A percentile compares a stretch with the other conserved stretches of the same genome.
Evolutionary conservation across 2,113 vertebrate genomes (phyloP).

Genomic region (Xiphophorus couchianus): DNA sequence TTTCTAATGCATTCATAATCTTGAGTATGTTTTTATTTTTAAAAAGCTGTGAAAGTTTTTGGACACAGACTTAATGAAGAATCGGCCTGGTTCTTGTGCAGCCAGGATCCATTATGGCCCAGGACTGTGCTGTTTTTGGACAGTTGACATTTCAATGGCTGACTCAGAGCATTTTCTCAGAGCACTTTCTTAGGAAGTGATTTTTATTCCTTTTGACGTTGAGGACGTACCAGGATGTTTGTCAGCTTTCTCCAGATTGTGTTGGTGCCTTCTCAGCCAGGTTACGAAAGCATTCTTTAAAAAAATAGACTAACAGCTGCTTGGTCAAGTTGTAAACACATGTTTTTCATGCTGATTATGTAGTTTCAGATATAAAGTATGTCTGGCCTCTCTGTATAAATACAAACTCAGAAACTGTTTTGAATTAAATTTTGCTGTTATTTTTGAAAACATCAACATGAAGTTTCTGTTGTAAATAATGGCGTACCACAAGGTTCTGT

Average conservation of each 20-base stretch:
- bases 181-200: constrained; percentile 7
- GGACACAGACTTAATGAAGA: not conserved
- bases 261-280: not conserved
- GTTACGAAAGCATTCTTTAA: not conserved
- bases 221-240: constrained; percentile 18
- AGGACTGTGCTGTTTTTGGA: constrained; percentile 11
- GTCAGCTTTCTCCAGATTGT: constrained; percentile 25
- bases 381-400: not conserved
- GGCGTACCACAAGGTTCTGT: too few species aligned
- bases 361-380: not conserved
- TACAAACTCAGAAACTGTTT: too few species aligned
- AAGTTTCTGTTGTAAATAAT: too few species aligned
- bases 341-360: not conserved
- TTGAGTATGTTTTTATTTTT: not conserved
- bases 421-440: too few species aligned
- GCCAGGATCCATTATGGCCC: constrained; percentile 9
- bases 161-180: constrained; percentile 27
- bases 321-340: not conserved
- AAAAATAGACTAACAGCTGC: not conserved
- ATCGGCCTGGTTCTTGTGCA: not conserved
- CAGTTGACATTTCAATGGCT: constrained; percentile 21
- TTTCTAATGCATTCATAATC: not conserved
- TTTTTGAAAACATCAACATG: too few species aligned
- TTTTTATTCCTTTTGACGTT: constrained; percentile 11
- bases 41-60: not conserved